Conservation (phyloP, 2,888 invertebrate species). For the Cecidostiba fungosa region DNA sequence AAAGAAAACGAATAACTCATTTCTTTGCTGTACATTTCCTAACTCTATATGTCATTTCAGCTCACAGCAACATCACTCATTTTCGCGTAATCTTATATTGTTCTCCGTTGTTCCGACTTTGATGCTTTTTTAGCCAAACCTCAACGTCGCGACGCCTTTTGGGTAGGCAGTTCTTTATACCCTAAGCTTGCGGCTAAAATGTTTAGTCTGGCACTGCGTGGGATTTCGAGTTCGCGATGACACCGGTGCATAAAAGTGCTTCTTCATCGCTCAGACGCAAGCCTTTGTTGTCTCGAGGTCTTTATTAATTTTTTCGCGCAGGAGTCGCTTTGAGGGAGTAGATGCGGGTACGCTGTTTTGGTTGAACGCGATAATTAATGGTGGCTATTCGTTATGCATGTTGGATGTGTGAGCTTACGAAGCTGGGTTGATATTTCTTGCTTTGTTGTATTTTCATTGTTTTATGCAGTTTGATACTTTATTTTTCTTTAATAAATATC, state of each 20-base stretch:
- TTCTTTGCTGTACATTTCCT: no score
- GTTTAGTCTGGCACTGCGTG: slow-evolving; percentile 71
- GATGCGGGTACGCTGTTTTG: not conserved
- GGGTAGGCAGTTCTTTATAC: slow-evolving; percentile 15
- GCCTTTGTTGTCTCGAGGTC: slow-evolving; percentile 51
- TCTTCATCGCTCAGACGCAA: slow-evolving; percentile 1
- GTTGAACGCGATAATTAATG: not conserved
- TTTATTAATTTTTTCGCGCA: slow-evolving; percentile 32
- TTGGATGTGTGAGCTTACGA: not conserved
- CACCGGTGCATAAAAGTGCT: slow-evolving; percentile 45
- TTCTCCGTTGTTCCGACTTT: not conserved
- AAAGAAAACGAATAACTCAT: not conserved
- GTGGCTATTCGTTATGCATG: not conserved
- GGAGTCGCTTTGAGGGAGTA: not conserved
- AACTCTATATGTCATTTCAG: not conserved
- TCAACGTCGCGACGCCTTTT: slow-evolving; percentile 26
- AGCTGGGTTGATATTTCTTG: not conserved
- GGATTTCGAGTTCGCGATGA: slow-evolving; percentile 58
- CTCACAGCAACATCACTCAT: not conserved
- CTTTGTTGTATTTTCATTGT: not conserved
- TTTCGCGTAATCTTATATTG: slow-evolving; percentile 9
- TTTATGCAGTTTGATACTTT: not conserved
- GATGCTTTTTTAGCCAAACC: slow-evolving; percentile 10
- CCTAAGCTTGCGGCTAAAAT: slow-evolving; percentile 65
- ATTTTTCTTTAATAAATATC: not conserved